Evolutionary conservation across 2,888 invertebrate species (phyloP), one percentile per base, ranked within the genome.

Genomic region (Mythimna impura): DNA sequence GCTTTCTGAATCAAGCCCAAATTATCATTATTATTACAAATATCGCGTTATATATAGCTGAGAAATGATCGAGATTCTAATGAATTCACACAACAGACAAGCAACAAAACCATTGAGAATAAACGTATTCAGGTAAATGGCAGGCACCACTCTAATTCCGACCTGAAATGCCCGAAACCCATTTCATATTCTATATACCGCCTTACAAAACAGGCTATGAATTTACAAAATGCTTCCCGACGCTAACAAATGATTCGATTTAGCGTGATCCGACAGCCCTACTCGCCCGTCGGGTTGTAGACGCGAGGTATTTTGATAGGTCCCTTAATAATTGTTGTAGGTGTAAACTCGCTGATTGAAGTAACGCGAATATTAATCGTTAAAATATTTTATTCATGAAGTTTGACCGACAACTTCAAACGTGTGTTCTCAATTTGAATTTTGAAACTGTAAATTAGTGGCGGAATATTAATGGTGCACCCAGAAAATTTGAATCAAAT

Each of bases 271-370:
- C 30, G 80, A 68, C 83, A 80, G 61, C 80, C 80, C 86, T 87
- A 54, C 57, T 25, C 50, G 68, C 60, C 30, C 81, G 84, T 82
- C 89, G 86, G 87, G 89, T 90, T 89, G 89, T 91, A 90, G 91
- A 92, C 89, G 91, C 91, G 90, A 68, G 89, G 88, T 83, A 73
- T 81, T 81, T 71, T 66, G 66, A 75, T 73, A 62, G 67, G 84
- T 82, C 76, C 86, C 88, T 91, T 91, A 91, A 93, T 93, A 91
- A 91, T 92, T 91, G 90, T 90, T 91, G 88, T 88, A 87, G 86
- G 86, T 88, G 86, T 86, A 85, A 83, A 83, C 76, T 76, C 70
- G 79, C 74, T 85, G 68, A 81, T 75, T 76, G 67, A 76, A 72
- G 67, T 71, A 58, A 55, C 55, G 54, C 52, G 61, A 78, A 76